phyloP scores from a whole-genome alignment of 2,113 vertebrate species.

The Phodopus roborovskii region DNA sequence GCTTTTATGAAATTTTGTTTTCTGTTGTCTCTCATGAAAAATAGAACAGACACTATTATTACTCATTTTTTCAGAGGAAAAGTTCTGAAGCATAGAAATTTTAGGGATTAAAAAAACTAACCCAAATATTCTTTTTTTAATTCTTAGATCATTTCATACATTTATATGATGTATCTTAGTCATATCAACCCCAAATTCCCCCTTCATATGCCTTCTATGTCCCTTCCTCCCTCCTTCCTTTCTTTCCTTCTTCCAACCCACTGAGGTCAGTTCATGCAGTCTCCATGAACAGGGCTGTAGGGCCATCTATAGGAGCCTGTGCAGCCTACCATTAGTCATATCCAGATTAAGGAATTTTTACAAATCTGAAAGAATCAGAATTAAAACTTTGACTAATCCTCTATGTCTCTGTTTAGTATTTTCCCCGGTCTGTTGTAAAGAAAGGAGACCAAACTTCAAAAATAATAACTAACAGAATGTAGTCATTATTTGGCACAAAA shows the following conservation, averaged over 20 bases:
- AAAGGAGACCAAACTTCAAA: conserved; percentile 12
- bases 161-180: background rate
- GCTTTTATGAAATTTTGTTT: background rate
- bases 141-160: background rate
- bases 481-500: background rate
- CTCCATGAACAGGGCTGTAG: too few species aligned
- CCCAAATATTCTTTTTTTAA: background rate
- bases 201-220: background rate
- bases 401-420: background rate
- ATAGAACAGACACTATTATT: background rate
- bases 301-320: background rate
- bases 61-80: background rate
- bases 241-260: background rate
- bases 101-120: background rate
- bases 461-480: conserved; percentile 27
- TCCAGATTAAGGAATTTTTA: background rate
- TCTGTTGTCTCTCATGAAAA: conserved; percentile 17
- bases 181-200: background rate
- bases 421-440: background rate
- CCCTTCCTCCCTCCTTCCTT: background rate
- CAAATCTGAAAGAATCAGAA: background rate
- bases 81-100: background rate
- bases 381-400: conserved; percentile 29
- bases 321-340: background rate
- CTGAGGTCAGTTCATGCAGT: background rate